Evolutionary conservation across 2,113 vertebrate genomes (phyloP).

Genomic region (Emydocephalus ijimae): DNA sequence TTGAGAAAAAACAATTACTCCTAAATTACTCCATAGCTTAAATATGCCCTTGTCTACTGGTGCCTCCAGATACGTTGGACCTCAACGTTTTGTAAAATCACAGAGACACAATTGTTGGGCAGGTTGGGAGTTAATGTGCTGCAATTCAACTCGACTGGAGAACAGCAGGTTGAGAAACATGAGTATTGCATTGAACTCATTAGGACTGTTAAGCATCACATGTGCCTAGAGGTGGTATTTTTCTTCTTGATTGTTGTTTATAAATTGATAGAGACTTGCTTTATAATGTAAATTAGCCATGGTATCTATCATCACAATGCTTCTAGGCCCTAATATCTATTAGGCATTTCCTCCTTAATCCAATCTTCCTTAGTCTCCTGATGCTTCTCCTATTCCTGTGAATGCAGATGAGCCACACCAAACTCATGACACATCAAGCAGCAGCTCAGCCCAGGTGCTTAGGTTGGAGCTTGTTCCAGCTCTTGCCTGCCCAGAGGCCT

Average conservation of each 20-base stretch:
- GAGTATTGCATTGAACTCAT: background rate
- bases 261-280: background rate
- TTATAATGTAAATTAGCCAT: background rate
- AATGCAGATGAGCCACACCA: background rate
- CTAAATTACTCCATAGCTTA: background rate
- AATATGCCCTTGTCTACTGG: background rate
- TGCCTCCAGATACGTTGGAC: background rate
- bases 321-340: background rate
- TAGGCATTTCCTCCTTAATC: background rate
- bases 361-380: background rate
- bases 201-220: background rate
- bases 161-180: background rate
- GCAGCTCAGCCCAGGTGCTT: background rate
- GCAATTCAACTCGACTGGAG: background rate
- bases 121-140: background rate
- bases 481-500: slow-evolving; percentile 7
- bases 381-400: background rate
- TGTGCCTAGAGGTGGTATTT: background rate
- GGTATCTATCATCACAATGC: background rate
- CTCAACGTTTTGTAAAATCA: background rate
- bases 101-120: background rate
- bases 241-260: background rate
- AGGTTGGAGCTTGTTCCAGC: background rate
- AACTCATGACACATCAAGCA: background rate
- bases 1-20: background rate